Conservation (phyloP, 2,113 vertebrate genomes). For the Stegostoma tigrinum region DNA sequence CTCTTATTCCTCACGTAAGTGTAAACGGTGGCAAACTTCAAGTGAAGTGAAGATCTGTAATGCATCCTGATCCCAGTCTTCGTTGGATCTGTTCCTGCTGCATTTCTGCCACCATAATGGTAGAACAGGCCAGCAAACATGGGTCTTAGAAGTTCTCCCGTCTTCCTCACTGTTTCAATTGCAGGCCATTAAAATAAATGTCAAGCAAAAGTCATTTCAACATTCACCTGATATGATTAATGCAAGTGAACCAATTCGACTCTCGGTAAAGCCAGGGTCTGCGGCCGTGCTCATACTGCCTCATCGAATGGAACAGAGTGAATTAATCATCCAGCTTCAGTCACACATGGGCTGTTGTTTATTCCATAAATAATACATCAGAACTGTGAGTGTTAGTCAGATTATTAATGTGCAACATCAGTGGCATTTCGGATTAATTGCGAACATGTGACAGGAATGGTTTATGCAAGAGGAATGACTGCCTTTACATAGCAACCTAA, state of each 20-base stretch:
- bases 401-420: not conserved
- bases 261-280: not conserved
- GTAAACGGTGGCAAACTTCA: not conserved
- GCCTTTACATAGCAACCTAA: not conserved
- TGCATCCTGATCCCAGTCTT: not conserved
- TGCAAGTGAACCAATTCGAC: not conserved
- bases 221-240: not conserved
- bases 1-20: too few species aligned
- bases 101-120: not conserved
- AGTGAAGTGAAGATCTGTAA: not conserved
- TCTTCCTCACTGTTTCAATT: not conserved
- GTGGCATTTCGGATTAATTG: not conserved
- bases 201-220: not conserved
- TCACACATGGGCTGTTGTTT: constrained; percentile 20
- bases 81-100: not conserved
- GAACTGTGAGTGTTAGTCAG: not conserved
- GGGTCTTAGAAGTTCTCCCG: not conserved
- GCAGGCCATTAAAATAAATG: not conserved
- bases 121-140: not conserved
- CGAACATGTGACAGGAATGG: not conserved
- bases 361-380: constrained; percentile 30
- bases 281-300: not conserved
- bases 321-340: not conserved
- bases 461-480: not conserved
- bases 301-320: not conserved